A percentile compares a stretch with the other conserved stretches of the same genome.
phyloP scores from a whole-genome alignment of 2,113 vertebrate genomes.

The Sorex araneus region DNA sequence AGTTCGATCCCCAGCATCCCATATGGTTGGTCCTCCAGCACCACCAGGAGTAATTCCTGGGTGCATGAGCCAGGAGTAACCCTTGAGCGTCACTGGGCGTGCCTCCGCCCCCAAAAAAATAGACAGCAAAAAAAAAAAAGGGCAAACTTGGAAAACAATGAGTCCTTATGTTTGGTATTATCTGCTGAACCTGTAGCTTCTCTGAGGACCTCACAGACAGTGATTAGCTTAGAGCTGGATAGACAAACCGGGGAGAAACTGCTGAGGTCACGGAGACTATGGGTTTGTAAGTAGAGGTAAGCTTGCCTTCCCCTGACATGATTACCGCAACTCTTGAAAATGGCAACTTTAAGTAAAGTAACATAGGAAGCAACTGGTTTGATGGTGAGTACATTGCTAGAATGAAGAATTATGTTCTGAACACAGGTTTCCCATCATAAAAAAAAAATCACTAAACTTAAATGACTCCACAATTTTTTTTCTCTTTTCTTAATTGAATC shows the following conservation, averaged over 20 bases:
- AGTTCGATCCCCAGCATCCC: too few species aligned
- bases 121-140: too few species aligned
- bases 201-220: background rate
- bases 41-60: too few species aligned
- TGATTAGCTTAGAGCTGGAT: background rate
- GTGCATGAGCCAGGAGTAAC: too few species aligned
- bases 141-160: background rate
- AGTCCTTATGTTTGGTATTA: rapidly evolving
- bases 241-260: background rate
- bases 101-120: too few species aligned
- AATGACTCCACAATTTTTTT: background rate
- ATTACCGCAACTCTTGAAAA: background rate
- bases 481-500: too few species aligned
- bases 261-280: background rate
- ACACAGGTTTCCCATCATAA: background rate
- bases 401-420: background rate
- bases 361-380: background rate
- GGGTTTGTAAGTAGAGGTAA: rapidly evolving
- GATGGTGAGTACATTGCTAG: background rate
- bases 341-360: background rate
- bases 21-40: too few species aligned
- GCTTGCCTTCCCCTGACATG: background rate
- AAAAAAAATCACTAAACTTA: background rate
- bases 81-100: too few species aligned
- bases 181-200: background rate